Evolutionary conservation across 1,140 invertebrate species (phyloP), one percentile per base, ranked within the genome.

Genomic region (Lordiphosa mommai): DNA sequence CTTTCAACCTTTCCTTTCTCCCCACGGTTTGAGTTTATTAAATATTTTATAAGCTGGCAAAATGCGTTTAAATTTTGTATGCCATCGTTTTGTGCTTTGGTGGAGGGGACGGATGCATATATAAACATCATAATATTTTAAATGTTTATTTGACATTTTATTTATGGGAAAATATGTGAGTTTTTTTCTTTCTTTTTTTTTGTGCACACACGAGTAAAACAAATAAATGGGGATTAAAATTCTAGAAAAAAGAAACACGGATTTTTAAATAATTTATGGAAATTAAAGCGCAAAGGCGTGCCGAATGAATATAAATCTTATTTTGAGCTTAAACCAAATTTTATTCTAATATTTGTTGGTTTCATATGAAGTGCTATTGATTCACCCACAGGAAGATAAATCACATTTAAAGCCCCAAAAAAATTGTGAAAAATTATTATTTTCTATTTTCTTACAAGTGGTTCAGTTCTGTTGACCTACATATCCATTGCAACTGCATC

Each of bases 401-500:
- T 0, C 1, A 27, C 16, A 9, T 7, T 41, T 57, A 57, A 38
- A 58, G 40, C 1, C 13, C 20, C 34, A 20, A 38, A 17, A n/a
- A 14, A 14, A 30, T 14, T 37, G 12, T 4, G 30, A 50, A 40
- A 40, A 61, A 30, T 46, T 44, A 40, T 10, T 50, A 16, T 59
- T 50, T 59, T 27, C 27, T 29, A 44, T 32, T 59, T 58, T 8
- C 13, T 16, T 12, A n/a, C 12, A 1, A 23, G 20, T 41, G 10
- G 8, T 58, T 37, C 29, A 32, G 30, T 41, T 67, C 43, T n/a
- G 44, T n/a, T 66, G 63, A 66, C 61, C 61, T 53, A 66, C 32
- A 66, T 66, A 66, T 66, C 32, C 44, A 46, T 66, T 66, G 66
- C 51, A 43, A 33, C 37, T 60, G 59, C 27, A 50, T 46, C 51